Conservation (phyloP, 2,113 vertebrate genomes). For the Sylvia atricapilla region DNA sequence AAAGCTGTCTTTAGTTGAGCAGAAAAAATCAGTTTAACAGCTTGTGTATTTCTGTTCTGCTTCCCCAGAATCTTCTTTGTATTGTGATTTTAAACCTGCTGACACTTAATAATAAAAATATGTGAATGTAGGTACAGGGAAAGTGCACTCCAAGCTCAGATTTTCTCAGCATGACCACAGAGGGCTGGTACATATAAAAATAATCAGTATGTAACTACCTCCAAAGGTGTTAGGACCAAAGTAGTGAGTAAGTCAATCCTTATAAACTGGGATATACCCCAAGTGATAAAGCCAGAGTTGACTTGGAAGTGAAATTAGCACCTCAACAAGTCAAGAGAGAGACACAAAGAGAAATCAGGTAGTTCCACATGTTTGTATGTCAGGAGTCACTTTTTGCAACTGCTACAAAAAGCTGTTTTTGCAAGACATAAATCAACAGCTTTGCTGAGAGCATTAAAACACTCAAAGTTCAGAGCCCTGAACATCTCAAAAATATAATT, state of each 20-base stretch:
- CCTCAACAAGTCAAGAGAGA: background rate
- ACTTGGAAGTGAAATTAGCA: background rate
- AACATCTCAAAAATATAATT: background rate
- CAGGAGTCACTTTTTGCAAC: background rate
- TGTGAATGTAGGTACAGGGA: background rate
- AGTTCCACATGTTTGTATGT: rapidly evolving
- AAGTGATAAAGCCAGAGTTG: background rate
- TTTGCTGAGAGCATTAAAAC: background rate
- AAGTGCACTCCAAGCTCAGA: background rate
- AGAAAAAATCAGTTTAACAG: background rate
- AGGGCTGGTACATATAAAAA: background rate
- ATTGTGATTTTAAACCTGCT: background rate
- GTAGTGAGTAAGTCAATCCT: background rate
- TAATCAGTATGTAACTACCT: background rate
- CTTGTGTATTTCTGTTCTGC: background rate
- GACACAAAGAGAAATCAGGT: background rate
- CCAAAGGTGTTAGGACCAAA: background rate
- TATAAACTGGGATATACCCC: background rate
- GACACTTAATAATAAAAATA: background rate
- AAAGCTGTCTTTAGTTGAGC: background rate
- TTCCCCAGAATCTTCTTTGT: background rate
- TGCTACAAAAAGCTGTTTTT: background rate
- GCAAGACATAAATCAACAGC: background rate
- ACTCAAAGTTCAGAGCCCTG: background rate
- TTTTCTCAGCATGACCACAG: background rate